Conservation (phyloP, 2,113 vertebrate genomes). For the Catharus bicknelli region DNA sequence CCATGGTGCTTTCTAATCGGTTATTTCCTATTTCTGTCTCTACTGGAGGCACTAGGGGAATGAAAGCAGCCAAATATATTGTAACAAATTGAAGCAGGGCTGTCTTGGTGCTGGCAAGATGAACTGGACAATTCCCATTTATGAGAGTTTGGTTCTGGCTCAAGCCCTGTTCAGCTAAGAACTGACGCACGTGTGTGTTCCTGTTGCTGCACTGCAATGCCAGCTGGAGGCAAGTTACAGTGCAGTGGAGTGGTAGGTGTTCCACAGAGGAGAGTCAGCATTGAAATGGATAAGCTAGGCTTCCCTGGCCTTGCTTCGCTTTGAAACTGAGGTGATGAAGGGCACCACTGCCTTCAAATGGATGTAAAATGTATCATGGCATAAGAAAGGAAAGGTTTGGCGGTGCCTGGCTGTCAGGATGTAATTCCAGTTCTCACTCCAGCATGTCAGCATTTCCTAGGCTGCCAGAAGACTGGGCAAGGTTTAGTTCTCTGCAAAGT, state of each 20-base stretch:
- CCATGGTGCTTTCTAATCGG: background rate
- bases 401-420: background rate
- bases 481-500: background rate
- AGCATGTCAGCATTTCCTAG: background rate
- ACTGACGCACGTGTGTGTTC: fast-evolving
- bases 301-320: background rate
- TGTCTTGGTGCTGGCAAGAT: background rate
- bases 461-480: background rate
- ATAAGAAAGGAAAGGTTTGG: background rate
- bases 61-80: background rate
- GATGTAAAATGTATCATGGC: background rate
- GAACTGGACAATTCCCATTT: background rate
- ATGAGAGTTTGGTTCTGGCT: background rate
- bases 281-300: background rate
- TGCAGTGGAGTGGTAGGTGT: background rate
- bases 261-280: background rate
- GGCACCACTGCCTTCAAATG: background rate
- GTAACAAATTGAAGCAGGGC: background rate
- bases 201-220: background rate
- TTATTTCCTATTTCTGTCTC: constrained; percentile 13
- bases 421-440: background rate
- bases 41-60: background rate
- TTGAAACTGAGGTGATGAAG: background rate
- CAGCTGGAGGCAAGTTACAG: background rate
- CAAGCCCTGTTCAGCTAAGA: background rate